Percentiles rank a stretch among this genome's conserved stretches.
Evolutionary conservation across 2,797 vertebrate species (phyloP).

Genomic region (Prionace glauca): DNA sequence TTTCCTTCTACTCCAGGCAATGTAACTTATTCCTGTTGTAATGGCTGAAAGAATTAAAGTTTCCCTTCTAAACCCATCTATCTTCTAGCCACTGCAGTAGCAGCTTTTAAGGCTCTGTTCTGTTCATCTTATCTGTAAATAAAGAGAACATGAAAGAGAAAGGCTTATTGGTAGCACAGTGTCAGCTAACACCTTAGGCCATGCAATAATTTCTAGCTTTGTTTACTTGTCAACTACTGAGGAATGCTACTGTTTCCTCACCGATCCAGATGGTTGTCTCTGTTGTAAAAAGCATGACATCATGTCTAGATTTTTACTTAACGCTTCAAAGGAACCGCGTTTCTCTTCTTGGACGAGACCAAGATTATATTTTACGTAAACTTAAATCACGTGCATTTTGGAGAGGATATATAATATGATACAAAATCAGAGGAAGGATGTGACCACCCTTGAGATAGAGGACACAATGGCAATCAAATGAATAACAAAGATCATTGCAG

Average conservation of each 20-base stretch:
- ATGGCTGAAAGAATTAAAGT: constrained; percentile 3
- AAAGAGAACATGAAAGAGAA: constrained; percentile 45
- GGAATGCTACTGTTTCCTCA: constrained; percentile 41
- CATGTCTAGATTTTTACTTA: constrained; percentile 48
- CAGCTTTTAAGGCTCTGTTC: constrained; percentile 27
- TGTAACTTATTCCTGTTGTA: constrained; percentile 29
- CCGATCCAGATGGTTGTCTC: constrained; percentile 46
- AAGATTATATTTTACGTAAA: constrained; percentile 38
- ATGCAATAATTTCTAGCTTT: constrained; percentile 48
- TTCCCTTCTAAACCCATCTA: constrained; percentile 25
- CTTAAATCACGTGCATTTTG: constrained; percentile 13
- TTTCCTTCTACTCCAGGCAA: constrained; percentile 19
- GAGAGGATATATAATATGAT: background rate
- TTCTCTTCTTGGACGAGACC: constrained; percentile 2
- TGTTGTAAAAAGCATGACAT: constrained; percentile 44
- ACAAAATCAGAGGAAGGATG: background rate
- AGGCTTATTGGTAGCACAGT: constrained; percentile 51
- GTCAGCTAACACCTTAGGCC: constrained; percentile 45
- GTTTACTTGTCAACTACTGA: constrained; percentile 53
- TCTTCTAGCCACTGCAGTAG: constrained; percentile 23
- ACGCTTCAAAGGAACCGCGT: constrained; percentile 20
- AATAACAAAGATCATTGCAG: background rate
- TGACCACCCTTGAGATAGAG: background rate
- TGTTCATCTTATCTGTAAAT: background rate
- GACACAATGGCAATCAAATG: background rate